Evolutionary conservation across 2,113 vertebrate genomes (phyloP).

Genomic region (Prunella fulvescens): DNA sequence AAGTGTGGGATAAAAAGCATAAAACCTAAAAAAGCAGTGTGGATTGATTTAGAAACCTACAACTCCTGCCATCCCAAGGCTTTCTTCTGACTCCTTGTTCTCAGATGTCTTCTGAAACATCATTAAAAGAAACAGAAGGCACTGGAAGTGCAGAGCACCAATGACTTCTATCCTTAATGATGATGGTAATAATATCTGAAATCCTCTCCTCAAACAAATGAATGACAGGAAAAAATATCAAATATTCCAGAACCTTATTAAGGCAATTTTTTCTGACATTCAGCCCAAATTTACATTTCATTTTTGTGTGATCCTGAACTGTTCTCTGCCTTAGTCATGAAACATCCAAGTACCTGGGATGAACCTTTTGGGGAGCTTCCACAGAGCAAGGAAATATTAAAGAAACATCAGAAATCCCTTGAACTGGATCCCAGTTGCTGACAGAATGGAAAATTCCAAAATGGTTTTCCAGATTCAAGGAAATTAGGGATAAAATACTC

Average conservation of each 20-base stretch:
- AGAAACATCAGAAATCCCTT: not conserved
- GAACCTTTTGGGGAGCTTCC: not conserved
- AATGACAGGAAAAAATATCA: not conserved
- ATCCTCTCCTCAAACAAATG: not conserved
- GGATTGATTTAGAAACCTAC: constrained; percentile 15
- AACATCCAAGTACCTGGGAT: not conserved
- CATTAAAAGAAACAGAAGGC: not conserved
- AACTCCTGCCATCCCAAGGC: not conserved
- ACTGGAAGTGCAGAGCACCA: not conserved
- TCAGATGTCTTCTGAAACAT: not conserved
- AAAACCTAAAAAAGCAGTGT: not conserved
- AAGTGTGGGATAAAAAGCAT: not conserved
- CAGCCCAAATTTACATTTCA: not conserved
- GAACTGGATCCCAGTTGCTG: accelerated
- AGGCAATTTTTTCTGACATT: not conserved
- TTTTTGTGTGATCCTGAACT: not conserved
- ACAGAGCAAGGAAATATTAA: not conserved
- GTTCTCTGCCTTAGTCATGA: not conserved
- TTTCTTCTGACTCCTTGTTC: not conserved
- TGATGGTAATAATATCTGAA: not conserved
- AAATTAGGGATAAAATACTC: not conserved
- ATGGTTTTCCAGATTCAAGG: not conserved
- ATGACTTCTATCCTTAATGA: not conserved
- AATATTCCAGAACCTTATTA: not conserved
- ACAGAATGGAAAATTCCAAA: not conserved